These are phyloP conservation scores for Benthosema pterotum DNA, from an alignment of 2,797 vertebrate species.

Conservation along the genomic window DNA sequence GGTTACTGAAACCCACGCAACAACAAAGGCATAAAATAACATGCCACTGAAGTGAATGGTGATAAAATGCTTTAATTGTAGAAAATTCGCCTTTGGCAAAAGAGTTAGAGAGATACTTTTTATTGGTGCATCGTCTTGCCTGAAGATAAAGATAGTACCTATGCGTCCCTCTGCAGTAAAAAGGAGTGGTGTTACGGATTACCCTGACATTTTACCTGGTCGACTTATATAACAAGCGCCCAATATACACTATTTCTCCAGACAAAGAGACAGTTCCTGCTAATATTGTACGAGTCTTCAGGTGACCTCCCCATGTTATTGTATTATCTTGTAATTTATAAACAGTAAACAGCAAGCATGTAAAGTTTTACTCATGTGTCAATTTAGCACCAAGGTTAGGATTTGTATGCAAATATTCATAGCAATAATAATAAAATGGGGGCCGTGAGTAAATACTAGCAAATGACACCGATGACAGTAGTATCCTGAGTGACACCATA, in stretches of 20 bases:
- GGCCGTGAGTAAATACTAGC: background rate
- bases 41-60: conserved; percentile 31
- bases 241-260: background rate
- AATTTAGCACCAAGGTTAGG: too few species aligned
- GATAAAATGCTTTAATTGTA: conserved; percentile 46
- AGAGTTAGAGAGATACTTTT: conserved; percentile 38
- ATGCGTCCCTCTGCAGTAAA: conserved; percentile 26
- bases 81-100: conserved; percentile 52
- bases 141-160: conserved; percentile 3
- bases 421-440: background rate
- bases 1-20: conserved; percentile 8
- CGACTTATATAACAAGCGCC: background rate
- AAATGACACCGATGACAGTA: background rate
- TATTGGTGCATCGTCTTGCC: conserved; percentile 41
- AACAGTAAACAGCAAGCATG: too few species aligned
- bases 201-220: conserved; percentile 8
- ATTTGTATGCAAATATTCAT: too few species aligned
- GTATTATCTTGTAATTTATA: too few species aligned
- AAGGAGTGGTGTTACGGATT: conserved; percentile 31
- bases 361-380: too few species aligned
- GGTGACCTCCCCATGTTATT: too few species aligned
- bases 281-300: too few species aligned
- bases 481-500: too few species aligned
- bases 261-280: background rate
- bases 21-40: conserved; percentile 47